Base-by-base conservation (phyloP, 35 echinoderm and acorn worm genomes). In the Patiria miniata region DNA sequence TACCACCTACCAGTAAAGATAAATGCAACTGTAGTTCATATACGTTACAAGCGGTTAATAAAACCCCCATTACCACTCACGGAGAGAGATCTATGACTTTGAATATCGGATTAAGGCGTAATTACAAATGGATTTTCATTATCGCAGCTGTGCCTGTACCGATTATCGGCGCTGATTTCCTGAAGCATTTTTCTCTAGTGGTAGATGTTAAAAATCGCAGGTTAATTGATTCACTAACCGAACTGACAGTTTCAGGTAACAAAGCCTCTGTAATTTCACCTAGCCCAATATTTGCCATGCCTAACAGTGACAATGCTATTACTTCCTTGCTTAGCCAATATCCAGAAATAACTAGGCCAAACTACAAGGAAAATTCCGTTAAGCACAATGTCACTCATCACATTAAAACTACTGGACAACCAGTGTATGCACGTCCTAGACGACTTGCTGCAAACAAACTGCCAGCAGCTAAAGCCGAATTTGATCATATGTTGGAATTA, bases 371-470 rank as follows among this genome's bases (percentile, higher is more conserved):
- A 55, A 55, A 9, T 55, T 9, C 68, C 30, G 14, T 28, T 12
- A 77, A 77, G 34, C 34, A 77, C 34, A n/a, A 22, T 26, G 80
- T 90, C 8, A 84, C 77, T 1, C 84, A 87, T 38, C 82, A 39
- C 10, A 80, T 73, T 33, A 21, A 38, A 10, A 93, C 79, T 0
- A 83, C 0, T 36, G 79, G 58, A 14, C 85, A 60, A 28, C 80
- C 60, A 32, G 86, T 80, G 7, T 21, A 18, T 22, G 19, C 79
- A 8, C 8, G 65, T 16, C 86, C 86, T 61, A 55, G 80, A 22
- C 85, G 86, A 17, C 37, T 89, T 10, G 85, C 76, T 40, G 36
- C 83, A 0, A 77, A 87, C 37, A 86, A 54, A 8, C 81, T 92
- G 17, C 37, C 22, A 37, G 38, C 73, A 18, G 90, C 90, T 8